Evolutionary conservation across 2,888 invertebrate species (phyloP).

Genomic region (Unio pictorum): DNA sequence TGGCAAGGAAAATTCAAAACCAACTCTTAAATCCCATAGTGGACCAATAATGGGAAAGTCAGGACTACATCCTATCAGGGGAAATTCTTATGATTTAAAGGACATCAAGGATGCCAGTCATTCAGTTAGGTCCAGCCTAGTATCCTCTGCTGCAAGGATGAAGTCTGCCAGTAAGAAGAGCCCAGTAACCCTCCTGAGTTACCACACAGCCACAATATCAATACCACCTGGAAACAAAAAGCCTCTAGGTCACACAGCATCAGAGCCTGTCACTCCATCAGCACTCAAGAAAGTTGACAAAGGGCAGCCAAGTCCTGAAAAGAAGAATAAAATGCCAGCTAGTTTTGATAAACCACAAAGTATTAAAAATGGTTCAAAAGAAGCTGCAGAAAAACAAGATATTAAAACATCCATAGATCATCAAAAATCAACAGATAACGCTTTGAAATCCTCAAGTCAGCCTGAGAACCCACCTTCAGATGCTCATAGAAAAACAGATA

Average conservation of each 20-base stretch:
- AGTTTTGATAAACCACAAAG: too few relatives aligned
- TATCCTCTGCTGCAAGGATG: slow-evolving; percentile 34
- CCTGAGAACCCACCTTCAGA: too few relatives aligned
- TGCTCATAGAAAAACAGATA: too few relatives aligned
- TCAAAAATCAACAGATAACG: too few relatives aligned
- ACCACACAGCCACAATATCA: slow-evolving; percentile 28
- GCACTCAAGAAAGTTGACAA: background rate
- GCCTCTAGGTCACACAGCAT: slow-evolving; percentile 14
- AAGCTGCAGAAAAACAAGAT: too few relatives aligned
- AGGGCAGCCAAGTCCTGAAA: background rate
- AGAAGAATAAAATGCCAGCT: too few relatives aligned
- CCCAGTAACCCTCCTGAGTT: slow-evolving; percentile 31
- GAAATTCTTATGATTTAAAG: slow-evolving; percentile 8
- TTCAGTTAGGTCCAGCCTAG: slow-evolving; percentile 23
- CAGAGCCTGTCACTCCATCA: slow-evolving; percentile 6
- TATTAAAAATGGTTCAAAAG: too few relatives aligned
- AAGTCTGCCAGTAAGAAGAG: slow-evolving; percentile 28
- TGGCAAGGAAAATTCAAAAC: background rate
- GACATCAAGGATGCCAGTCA: slow-evolving; percentile 1
- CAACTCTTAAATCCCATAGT: slow-evolving; percentile 11
- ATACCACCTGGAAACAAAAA: slow-evolving; percentile 22
- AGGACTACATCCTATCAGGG: slow-evolving; percentile 6
- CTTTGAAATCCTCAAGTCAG: too few relatives aligned
- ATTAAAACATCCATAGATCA: too few relatives aligned
- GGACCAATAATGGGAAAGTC: slow-evolving; percentile 14